Conservation (phyloP, 2,113 vertebrate genomes). For the Monopterus albus region DNA sequence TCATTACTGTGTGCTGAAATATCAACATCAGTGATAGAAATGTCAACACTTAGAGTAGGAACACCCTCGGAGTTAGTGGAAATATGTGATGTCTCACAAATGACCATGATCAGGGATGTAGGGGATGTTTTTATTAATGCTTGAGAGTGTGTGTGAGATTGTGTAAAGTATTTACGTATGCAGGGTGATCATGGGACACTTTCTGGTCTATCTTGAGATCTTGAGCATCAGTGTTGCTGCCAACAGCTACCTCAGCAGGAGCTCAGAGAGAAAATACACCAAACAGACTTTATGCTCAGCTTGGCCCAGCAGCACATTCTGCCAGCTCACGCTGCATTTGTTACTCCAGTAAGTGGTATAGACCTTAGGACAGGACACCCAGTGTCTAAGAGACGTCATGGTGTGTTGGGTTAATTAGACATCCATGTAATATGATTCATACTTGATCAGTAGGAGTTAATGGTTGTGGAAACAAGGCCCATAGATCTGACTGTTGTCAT, state of each 20-base stretch:
- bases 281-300: constrained; percentile 29
- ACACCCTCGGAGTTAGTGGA: too few species aligned
- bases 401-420: too few species aligned
- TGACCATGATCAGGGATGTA: too few species aligned
- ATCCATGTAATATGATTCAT: too few species aligned
- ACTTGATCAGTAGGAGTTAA: too few species aligned
- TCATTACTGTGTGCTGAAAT: not conserved
- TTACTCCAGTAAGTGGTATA: not conserved
- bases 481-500: too few species aligned
- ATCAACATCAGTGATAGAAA: too few species aligned
- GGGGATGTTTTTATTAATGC: constrained; percentile 8
- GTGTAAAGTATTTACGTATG: not conserved
- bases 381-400: fast-evolving
- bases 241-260: constrained; percentile 36
- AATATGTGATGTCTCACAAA: too few species aligned
- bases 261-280: constrained; percentile 33
- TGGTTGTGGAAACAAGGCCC: too few species aligned
- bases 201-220: constrained; percentile 33
- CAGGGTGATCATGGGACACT: constrained; percentile 37
- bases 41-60: too few species aligned
- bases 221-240: constrained; percentile 19
- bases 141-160: constrained; percentile 24
- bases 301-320: not conserved
- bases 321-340: constrained; percentile 3
- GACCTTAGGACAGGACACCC: not conserved